Percentiles rank a stretch among this genome's conserved stretches.
Evolutionary conservation across 2,113 vertebrate species (phyloP).

Genomic region (Varanus komodoensis): DNA sequence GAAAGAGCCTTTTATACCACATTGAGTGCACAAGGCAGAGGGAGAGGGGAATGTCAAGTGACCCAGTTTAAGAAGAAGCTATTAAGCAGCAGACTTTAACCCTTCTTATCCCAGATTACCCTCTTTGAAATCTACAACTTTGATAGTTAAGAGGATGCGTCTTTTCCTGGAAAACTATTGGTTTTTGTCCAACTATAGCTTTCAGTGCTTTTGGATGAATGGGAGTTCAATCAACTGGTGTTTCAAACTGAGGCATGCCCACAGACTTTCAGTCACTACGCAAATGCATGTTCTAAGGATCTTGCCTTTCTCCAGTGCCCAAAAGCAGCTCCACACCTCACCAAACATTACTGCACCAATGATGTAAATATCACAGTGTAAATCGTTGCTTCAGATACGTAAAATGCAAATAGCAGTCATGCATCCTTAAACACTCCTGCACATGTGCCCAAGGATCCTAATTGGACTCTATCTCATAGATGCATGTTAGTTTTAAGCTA

Average conservation of each 20-base stretch:
- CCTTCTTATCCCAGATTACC: conserved; percentile 72
- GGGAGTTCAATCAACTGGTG: background rate
- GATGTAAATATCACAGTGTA: background rate
- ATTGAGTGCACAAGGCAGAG: conserved; percentile 57
- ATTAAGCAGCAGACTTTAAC: conserved; percentile 69
- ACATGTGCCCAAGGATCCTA: background rate
- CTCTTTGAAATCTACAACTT: conserved; percentile 29
- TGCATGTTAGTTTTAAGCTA: background rate
- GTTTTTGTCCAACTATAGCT: conserved; percentile 10
- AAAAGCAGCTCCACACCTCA: too few relatives aligned
- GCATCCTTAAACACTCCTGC: background rate
- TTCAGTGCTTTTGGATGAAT: conserved; percentile 51
- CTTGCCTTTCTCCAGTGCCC: too few relatives aligned
- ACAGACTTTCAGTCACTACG: background rate
- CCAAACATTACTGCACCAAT: background rate
- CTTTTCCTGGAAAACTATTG: conserved; percentile 35
- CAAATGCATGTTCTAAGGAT: too few relatives aligned
- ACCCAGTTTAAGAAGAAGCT: conserved; percentile 64
- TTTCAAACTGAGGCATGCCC: conserved; percentile 12
- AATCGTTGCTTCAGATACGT: background rate
- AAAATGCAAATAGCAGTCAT: background rate
- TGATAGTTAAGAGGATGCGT: conserved; percentile 25
- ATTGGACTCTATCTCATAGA: background rate
- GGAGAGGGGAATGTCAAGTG: conserved; percentile 64
- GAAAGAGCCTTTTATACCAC: conserved; percentile 65